Base-by-base conservation (phyloP, 1,140 invertebrate species). In the Schlechtendalia chinensis region DNA sequence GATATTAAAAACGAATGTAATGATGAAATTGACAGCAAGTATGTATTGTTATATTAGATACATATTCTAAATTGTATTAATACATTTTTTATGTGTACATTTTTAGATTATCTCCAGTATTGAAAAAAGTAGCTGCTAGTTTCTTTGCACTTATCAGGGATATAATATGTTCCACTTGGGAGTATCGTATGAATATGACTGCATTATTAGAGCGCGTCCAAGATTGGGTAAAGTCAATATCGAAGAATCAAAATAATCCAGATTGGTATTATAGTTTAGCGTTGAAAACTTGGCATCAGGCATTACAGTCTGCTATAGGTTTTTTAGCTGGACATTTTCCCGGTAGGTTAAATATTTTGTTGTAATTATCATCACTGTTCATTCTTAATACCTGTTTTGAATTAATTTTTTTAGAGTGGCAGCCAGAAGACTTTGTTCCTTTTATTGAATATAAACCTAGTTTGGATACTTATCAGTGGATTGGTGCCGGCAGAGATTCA, bases 401-500 rank as follows among this genome's bases (percentile, higher is more conserved):
- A 17, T 27, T 39, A 6, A 67, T 81, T 82, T 82, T 82, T 83
- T 71, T 82, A 89, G 89, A 89, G 82, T 84, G 92, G 75, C 89
- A 92, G 82, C 93, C 95, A 19, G 91, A 94, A 63, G 95, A 97
- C 83, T 95, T 96, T 87, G 94, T 97, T 5, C 96, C 96, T 5
- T 97, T 95, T 83, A 89, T 98, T 77, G 95, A 97, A 85, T 96
- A 93, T 85, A 96, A 97, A 85, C 90, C 88, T 65, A 85, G 87
- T 81, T 82, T 89, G 81, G 86, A 91, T 84, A 89, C 91, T 80
- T 98, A 96, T 86, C 94, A 96, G 83, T 98, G 96, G 96, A 98
- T 97, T 79, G 96, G 95, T 1, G 94, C 94, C n/a, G 95, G 96
- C 0, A 88, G 96, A 45, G 96, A 98, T 85, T 92, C 93, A 1